phyloP scores from a whole-genome alignment of 2,888 invertebrate species.

The Paralinhomoeus sp. region DNA sequence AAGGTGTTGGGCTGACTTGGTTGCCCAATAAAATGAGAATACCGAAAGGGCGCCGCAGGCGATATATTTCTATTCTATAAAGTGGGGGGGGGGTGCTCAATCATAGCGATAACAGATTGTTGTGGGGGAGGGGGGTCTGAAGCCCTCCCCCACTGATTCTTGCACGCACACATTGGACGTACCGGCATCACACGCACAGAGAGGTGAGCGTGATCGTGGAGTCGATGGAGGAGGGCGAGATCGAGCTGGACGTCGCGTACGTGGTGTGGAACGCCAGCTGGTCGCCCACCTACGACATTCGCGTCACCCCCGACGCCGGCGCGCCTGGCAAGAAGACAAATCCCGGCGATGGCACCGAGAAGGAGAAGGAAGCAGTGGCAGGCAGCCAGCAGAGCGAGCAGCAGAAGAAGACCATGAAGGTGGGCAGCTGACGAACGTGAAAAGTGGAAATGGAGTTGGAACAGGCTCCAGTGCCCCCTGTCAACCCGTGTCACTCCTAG shows the following conservation, averaged over 20 bases:
- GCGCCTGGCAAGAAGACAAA: no score
- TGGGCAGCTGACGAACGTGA: not conserved
- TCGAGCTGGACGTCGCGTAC: slow-evolving; percentile 10
- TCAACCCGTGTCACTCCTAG: not conserved
- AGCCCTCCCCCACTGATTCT: not conserved
- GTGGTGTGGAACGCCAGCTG: slow-evolving; percentile 14
- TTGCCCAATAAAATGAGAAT: no score
- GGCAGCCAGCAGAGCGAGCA: slow-evolving; percentile 5
- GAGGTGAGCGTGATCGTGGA: slow-evolving; percentile 8
- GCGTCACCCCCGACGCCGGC: slow-evolving; percentile 16
- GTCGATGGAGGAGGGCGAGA: slow-evolving; percentile 5
- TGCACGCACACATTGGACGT: not conserved
- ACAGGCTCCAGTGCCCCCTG: not conserved
- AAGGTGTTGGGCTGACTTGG: no score
- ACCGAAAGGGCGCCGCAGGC: no score
- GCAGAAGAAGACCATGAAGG: slow-evolving; percentile 4
- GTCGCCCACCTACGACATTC: slow-evolving; percentile 17
- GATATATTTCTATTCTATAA: no score
- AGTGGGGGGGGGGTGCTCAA: no score
- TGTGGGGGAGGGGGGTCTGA: no score
- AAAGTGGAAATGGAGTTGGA: not conserved
- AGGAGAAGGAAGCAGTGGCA: no score
- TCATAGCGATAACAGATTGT: no score
- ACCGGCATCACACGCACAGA: slow-evolving; percentile 3
- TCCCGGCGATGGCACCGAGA: not conserved